phyloP scores from a whole-genome alignment of 2,888 invertebrate species.

The Villa cingulata region DNA sequence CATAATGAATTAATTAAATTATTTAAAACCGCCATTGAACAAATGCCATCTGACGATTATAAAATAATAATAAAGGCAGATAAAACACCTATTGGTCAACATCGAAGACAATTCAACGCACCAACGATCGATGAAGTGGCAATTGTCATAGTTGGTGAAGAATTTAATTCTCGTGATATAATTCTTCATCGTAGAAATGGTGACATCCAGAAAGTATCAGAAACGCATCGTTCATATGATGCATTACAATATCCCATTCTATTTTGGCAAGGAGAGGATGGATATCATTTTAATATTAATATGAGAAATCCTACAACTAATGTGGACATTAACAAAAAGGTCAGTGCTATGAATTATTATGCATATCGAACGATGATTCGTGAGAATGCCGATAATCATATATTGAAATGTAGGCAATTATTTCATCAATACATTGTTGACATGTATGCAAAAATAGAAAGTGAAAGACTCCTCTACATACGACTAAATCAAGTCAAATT shows the following conservation, averaged over 20 bases:
- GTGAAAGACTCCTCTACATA: neutral
- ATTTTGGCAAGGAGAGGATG: constrained; percentile 19
- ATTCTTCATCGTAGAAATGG: constrained; percentile 16
- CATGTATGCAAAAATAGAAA: neutral
- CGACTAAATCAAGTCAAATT: no score
- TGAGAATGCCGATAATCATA: constrained; percentile 10
- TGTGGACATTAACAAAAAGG: no score
- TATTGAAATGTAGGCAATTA: constrained; percentile 18
- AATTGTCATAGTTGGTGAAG: no score
- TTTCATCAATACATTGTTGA: constrained; percentile 21
- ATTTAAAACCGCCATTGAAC: constrained; percentile 23
- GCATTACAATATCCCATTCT: no score
- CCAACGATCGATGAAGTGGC: no score
- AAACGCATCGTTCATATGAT: no score
- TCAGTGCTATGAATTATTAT: constrained; percentile 5
- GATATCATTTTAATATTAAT: constrained; percentile 16
- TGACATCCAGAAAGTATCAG: constrained; percentile 14
- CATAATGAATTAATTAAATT: constrained; percentile 21
- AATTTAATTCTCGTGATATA: constrained; percentile 20
- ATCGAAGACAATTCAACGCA: constrained; percentile 25
- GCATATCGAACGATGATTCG: constrained; percentile 16
- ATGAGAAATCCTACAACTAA: constrained; percentile 4
- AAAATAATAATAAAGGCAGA: constrained; percentile 26
- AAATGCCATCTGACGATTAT: constrained; percentile 23
- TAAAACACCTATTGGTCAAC: constrained; percentile 23